Evolutionary conservation across 1,140 invertebrate genomes (phyloP).

Genomic region (Atta texana): DNA sequence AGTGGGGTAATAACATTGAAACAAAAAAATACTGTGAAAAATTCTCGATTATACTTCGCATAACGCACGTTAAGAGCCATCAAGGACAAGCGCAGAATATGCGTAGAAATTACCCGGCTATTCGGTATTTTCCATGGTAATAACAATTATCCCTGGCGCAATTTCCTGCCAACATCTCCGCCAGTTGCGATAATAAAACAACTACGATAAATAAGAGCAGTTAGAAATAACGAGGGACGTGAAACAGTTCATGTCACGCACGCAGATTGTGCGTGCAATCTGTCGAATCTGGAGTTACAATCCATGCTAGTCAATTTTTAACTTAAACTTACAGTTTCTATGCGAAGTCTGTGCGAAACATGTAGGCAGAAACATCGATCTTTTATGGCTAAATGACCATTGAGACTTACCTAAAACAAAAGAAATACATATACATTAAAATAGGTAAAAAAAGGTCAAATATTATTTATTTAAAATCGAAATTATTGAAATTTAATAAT

Average conservation of each 20-base stretch:
- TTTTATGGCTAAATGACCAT: background rate
- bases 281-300: conserved; percentile 8
- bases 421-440: conserved; percentile 58
- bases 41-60: conserved; percentile 16
- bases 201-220: conserved; percentile 29
- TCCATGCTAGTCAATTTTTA: conserved; percentile 15
- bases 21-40: conserved; percentile 27
- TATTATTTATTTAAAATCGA: background rate
- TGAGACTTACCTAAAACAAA: conserved; percentile 67
- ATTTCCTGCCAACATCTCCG: conserved; percentile 46
- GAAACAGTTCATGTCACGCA: background rate
- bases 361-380: background rate
- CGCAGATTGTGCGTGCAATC: background rate
- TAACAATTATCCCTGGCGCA: conserved; percentile 44
- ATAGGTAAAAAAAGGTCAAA: conserved; percentile 24
- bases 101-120: conserved; percentile 50
- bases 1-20: conserved; percentile 2
- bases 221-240: conserved; percentile 16
- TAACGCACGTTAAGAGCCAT: conserved; percentile 14
- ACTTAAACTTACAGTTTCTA: conserved; percentile 43
- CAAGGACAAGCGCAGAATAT: conserved; percentile 1
- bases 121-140: conserved; percentile 46
- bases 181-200: conserved; percentile 25
- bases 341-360: background rate
- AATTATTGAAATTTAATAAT: conserved; percentile 8